Evolutionary conservation across 1,140 invertebrate genomes (phyloP).

Genomic region (Drosophila ercepeae): DNA sequence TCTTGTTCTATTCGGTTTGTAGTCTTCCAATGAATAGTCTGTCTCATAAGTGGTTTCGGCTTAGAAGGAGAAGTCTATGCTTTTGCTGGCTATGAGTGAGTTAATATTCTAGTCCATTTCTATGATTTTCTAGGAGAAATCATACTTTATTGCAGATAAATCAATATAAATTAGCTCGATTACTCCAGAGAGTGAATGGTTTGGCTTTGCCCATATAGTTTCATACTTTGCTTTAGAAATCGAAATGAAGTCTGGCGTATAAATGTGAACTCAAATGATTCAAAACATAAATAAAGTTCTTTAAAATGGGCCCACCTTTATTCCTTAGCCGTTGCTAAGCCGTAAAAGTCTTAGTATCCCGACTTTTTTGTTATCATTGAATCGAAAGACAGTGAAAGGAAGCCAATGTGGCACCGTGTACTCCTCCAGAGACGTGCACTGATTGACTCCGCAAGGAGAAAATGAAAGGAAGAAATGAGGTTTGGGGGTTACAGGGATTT

Average conservation of each 20-base stretch:
- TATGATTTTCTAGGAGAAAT: slow-evolving; percentile 30
- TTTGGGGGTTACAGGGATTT: slow-evolving; percentile 15
- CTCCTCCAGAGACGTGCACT: slow-evolving; percentile 38
- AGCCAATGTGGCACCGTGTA: slow-evolving; percentile 9
- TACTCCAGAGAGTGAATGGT: slow-evolving; percentile 4
- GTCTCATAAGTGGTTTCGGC: slow-evolving; percentile 4
- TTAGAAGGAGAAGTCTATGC: neutral
- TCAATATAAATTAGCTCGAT: slow-evolving; percentile 32
- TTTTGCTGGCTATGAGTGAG: too few species aligned
- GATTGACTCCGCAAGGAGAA: slow-evolving; percentile 35
- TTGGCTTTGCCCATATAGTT: too few species aligned
- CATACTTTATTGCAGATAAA: slow-evolving; percentile 17
- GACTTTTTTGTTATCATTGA: neutral
- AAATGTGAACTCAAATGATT: neutral
- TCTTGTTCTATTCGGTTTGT: slow-evolving; percentile 11
- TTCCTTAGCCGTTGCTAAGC: neutral
- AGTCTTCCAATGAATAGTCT: slow-evolving; percentile 15
- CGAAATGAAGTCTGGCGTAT: neutral
- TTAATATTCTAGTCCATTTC: slow-evolving; percentile 21
- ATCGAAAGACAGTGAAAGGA: neutral
- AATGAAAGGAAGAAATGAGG: neutral
- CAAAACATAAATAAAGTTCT: neutral
- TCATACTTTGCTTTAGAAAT: too few species aligned
- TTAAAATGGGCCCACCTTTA: neutral
- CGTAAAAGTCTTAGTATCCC: neutral